phyloP scores from a whole-genome alignment of 2,797 vertebrate genomes.

The Sorex maritimensis region DNA sequence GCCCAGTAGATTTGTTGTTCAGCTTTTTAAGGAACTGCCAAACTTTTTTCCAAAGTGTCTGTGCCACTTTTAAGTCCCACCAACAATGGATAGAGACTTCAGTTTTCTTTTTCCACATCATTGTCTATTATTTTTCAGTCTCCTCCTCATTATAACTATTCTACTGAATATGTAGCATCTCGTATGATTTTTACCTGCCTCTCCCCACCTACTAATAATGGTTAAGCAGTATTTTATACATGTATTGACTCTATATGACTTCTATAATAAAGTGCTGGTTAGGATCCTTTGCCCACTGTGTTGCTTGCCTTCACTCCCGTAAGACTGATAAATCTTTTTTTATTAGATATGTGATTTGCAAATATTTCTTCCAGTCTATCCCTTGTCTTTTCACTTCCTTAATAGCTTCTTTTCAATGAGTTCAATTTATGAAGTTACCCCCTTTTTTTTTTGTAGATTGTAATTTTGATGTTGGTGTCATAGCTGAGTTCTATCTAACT shows the following conservation, averaged over 20 bases:
- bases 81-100: background rate
- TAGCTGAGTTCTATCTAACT: background rate
- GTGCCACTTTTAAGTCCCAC: background rate
- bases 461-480: constrained; percentile 5
- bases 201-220: background rate
- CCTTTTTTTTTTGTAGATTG: background rate
- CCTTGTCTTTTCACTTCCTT: background rate
- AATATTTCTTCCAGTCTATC: background rate
- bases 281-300: background rate
- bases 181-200: background rate
- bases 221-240: background rate
- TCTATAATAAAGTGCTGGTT: background rate
- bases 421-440: background rate
- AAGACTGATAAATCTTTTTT: background rate
- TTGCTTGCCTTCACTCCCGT: background rate
- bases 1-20: background rate
- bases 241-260: background rate
- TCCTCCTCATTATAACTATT: background rate
- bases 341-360: background rate
- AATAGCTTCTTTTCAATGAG: background rate
- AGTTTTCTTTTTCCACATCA: background rate
- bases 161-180: background rate
- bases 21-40: constrained; percentile 14
- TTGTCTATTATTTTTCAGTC: background rate
- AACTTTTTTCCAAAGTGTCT: background rate